Evolutionary conservation across 2,888 invertebrate species (phyloP).

Genomic region (Anoncus sp.): DNA sequence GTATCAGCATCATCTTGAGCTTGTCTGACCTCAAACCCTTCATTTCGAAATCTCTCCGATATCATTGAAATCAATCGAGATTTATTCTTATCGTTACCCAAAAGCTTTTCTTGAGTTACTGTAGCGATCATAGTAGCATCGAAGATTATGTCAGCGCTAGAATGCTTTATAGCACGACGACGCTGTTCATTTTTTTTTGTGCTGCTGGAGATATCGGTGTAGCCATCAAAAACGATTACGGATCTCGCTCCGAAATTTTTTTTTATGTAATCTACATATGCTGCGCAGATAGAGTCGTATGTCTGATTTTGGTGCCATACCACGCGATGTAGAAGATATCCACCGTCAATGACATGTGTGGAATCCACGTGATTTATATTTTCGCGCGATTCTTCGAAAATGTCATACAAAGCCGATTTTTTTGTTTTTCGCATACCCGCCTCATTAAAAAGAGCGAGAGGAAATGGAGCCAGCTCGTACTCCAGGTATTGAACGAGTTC

Average conservation of each 20-base stretch:
- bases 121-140: slow-evolving; percentile 37
- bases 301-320: slow-evolving; percentile 40
- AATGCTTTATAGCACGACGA: slow-evolving; percentile 26
- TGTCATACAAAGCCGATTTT: slow-evolving; percentile 32
- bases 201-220: slow-evolving; percentile 26
- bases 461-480: slow-evolving; percentile 53
- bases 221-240: slow-evolving; percentile 56
- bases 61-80: slow-evolving; percentile 34
- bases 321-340: slow-evolving; percentile 38
- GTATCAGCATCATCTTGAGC: neutral
- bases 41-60: neutral
- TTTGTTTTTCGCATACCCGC: slow-evolving; percentile 24
- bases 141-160: slow-evolving; percentile 39
- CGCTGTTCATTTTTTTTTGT: slow-evolving; percentile 42
- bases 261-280: slow-evolving; percentile 45
- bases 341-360: slow-evolving; percentile 45
- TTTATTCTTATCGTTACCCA: slow-evolving; percentile 48
- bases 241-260: slow-evolving; percentile 49
- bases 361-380: neutral
- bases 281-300: slow-evolving; percentile 34
- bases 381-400: slow-evolving; percentile 8
- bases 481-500: slow-evolving; percentile 40
- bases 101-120: slow-evolving; percentile 49
- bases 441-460: slow-evolving; percentile 19
- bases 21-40: slow-evolving; percentile 11